Evolutionary conservation across 2,113 vertebrate genomes (phyloP).

Genomic region (Arvicanthis niloticus): DNA sequence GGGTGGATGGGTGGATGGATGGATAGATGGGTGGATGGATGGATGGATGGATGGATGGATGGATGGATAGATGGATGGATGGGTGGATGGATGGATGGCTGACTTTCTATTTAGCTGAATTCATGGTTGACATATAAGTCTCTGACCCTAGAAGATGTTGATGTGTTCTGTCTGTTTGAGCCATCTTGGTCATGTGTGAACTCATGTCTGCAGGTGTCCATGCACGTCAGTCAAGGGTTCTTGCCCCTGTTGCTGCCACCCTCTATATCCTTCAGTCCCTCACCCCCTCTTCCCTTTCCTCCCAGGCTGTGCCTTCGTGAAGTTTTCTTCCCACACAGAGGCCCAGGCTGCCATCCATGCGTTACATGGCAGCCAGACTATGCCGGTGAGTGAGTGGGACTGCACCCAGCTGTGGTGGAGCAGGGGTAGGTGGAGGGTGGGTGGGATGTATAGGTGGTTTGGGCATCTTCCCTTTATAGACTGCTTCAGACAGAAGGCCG

Average conservation of each 20-base stretch:
- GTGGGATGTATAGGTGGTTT: background rate
- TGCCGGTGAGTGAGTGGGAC: slow-evolving; percentile 97
- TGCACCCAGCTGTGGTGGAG: background rate
- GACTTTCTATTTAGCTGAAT: background rate
- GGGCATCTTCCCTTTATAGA: background rate
- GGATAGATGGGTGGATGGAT: background rate
- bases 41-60: background rate
- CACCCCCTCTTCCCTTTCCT: background rate
- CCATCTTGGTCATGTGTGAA: background rate
- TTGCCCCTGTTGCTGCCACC: background rate
- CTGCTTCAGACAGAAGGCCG: background rate
- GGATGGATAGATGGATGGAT: background rate
- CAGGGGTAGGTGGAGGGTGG: fast-evolving
- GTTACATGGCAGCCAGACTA: slow-evolving; percentile 99
- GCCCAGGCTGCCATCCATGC: slow-evolving; percentile 98
- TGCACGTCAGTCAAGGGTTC: background rate
- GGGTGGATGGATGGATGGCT: background rate
- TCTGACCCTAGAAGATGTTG: background rate
- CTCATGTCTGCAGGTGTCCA: background rate
- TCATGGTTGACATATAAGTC: background rate
- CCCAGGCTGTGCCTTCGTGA: slow-evolving; percentile 98
- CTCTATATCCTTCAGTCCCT: background rate
- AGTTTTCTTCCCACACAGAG: slow-evolving; percentile 99
- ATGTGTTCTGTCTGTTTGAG: background rate
- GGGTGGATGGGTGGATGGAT: background rate